phyloP scores from a whole-genome alignment of 2,888 invertebrate species.

The Imbricaverruca yamaguchii region DNA sequence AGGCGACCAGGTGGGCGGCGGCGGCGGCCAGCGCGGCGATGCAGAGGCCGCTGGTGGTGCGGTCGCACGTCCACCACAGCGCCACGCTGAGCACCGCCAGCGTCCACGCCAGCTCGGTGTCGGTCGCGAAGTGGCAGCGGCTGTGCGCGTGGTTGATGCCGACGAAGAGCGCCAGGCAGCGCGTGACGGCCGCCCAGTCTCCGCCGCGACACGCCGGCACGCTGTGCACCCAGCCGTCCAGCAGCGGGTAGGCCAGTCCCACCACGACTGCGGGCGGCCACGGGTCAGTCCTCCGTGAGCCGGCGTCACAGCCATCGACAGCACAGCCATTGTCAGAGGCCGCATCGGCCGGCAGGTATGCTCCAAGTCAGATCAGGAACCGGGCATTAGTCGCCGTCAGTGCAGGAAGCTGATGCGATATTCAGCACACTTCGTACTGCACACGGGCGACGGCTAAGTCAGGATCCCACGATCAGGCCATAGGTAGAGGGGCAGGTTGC shows the following conservation, averaged over 20 bases:
- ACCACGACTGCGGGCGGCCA: background rate
- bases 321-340: too few species aligned
- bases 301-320: background rate
- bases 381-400: too few species aligned
- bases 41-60: background rate
- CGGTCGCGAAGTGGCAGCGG: background rate
- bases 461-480: too few species aligned
- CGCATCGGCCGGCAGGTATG: too few species aligned
- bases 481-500: too few species aligned
- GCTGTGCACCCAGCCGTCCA: background rate
- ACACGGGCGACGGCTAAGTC: too few species aligned
- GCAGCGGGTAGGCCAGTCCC: background rate
- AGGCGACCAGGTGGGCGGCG: slow-evolving; percentile 4
- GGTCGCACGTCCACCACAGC: slow-evolving; percentile 12
- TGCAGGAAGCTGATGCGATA: too few species aligned
- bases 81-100: slow-evolving; percentile 15
- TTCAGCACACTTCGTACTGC: too few species aligned
- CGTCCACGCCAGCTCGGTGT: slow-evolving; percentile 2
- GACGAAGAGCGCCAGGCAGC: slow-evolving; percentile 10
- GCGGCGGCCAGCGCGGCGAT: slow-evolving; percentile 9
- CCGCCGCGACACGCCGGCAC: background rate
- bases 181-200: slow-evolving; percentile 7
- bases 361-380: background rate
- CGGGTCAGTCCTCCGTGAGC: background rate
- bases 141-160: slow-evolving; percentile 16